phyloP scores from a whole-genome alignment of 2,113 vertebrate species.

The Psittacus erithacus region DNA sequence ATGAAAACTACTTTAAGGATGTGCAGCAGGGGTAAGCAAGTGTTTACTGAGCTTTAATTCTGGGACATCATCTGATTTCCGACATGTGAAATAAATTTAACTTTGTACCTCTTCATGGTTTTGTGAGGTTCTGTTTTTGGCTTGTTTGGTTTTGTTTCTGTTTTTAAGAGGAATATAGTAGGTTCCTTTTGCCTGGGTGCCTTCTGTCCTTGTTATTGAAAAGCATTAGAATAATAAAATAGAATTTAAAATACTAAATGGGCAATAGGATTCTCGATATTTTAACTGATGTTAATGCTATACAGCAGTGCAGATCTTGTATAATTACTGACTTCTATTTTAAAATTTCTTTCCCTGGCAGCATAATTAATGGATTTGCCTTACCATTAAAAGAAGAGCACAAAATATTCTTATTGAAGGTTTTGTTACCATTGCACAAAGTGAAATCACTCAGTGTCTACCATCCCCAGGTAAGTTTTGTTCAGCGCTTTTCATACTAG shows the following conservation, averaged over 20 bases:
- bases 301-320: not conserved
- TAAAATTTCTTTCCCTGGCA: constrained; percentile 59
- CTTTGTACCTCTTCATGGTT: not conserved
- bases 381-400: constrained; percentile 99
- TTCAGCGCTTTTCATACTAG: fast-evolving
- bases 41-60: not conserved
- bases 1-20: not conserved
- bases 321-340: not conserved
- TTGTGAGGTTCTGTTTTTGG: not conserved
- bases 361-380: constrained; percentile 99
- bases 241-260: not conserved
- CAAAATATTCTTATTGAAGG: constrained; percentile 98
- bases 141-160: not conserved
- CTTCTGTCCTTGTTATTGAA: not conserved
- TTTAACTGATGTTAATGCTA: not conserved
- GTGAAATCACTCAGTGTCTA: constrained; percentile 99
- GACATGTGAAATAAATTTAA: not conserved
- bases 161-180: not conserved
- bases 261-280: not conserved
- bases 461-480: constrained; percentile 89
- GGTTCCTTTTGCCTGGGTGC: not conserved
- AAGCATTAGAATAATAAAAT: not conserved
- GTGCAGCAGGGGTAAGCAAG: not conserved
- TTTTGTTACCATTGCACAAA: constrained; percentile 98
- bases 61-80: not conserved